Conservation (phyloP, 1,140 invertebrate genomes). For the Neuroterus valhalla region DNA sequence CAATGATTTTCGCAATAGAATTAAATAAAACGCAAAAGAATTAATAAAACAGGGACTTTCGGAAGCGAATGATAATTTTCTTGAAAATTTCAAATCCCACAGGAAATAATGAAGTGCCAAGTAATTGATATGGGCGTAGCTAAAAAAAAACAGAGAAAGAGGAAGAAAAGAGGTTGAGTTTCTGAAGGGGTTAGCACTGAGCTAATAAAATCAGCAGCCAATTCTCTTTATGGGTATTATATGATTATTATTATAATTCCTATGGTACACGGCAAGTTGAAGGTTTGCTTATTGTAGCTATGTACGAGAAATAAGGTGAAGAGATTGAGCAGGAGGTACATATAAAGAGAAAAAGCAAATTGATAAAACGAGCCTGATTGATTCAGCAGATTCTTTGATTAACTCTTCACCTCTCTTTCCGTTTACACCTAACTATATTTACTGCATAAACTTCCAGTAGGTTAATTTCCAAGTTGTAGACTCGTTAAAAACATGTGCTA, state of each 20-base stretch:
- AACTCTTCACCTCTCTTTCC: conserved; percentile 55
- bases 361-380: conserved; percentile 48
- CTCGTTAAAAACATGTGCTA: no score
- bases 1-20: no score
- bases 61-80: no score
- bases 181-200: conserved; percentile 36
- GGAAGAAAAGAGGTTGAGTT: no score
- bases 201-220: conserved; percentile 52
- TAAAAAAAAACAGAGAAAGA: no score
- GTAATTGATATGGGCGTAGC: no score
- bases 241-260: conserved; percentile 46
- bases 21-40: no score
- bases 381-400: conserved; percentile 57
- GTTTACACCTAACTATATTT: conserved; percentile 17
- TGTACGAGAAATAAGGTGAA: conserved; percentile 21
- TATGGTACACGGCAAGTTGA: conserved; percentile 44
- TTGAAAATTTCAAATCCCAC: no score
- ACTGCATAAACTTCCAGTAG: no score
- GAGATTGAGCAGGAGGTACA: conserved; percentile 34
- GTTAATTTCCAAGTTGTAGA: conserved; percentile 17
- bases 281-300: not conserved
- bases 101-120: no score
- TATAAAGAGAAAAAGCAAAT: conserved; percentile 32
- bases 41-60: no score
- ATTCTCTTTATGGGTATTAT: conserved; percentile 53